A percentile compares a stretch with the other conserved stretches of the same genome.
Evolutionary conservation across 2,888 invertebrate species (phyloP).

Genomic region (Gastrophysa polygoni): DNA sequence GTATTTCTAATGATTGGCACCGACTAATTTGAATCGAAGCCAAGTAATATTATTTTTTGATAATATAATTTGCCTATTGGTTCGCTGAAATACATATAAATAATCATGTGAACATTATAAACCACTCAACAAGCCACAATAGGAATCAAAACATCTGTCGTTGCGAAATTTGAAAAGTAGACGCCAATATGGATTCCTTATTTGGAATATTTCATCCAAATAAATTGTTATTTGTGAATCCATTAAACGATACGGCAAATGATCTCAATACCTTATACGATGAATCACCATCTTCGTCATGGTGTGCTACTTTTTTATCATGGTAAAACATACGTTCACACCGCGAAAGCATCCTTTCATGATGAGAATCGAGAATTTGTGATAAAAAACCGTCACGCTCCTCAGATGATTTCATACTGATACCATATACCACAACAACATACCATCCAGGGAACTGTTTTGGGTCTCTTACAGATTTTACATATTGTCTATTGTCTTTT

Average conservation of each 20-base stretch:
- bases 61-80: too few relatives aligned
- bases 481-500: too few relatives aligned
- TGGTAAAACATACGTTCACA: not conserved
- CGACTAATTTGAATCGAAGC: not conserved
- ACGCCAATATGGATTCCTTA: conserved; percentile 14
- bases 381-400: conserved; percentile 4
- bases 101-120: too few relatives aligned
- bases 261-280: conserved; percentile 22
- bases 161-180: not conserved
- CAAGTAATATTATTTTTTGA: conserved; percentile 1
- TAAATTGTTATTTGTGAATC: conserved; percentile 12
- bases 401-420: not conserved
- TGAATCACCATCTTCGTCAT: conserved; percentile 30
- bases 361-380: conserved; percentile 5
- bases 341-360: conserved; percentile 9
- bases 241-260: conserved; percentile 19
- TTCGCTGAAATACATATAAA: too few relatives aligned
- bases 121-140: not conserved
- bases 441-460: not conserved
- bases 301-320: conserved; percentile 29
- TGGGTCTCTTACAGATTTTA: too few relatives aligned
- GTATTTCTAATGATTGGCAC: not conserved
- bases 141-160: conserved; percentile 20
- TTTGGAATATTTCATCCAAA: conserved; percentile 7
- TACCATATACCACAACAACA: not conserved